Base-by-base conservation (phyloP, 2,113 vertebrate genomes). In the Aix galericulata region DNA sequence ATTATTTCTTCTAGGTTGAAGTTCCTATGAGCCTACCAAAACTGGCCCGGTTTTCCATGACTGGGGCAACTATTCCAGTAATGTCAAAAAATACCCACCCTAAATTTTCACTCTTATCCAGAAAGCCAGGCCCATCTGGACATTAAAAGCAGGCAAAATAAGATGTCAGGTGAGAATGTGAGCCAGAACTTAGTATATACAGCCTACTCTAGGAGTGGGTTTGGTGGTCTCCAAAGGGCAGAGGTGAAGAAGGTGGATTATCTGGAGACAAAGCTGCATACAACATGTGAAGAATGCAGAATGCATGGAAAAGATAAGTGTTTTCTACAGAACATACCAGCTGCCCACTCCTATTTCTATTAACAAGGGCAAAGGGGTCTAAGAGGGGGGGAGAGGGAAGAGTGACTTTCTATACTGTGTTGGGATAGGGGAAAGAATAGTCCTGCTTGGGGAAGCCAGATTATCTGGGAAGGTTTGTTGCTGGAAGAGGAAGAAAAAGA, bases 261-360 rank as follows among this genome's bases (percentile, higher is more conserved):
- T 77, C 21, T 58, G 20, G 11, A 88, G n/a, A 27, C 18, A 81
- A 82, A 62, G 31, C 9, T 17, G 16, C 13, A 22, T 40, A 31
- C 9, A 53, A 5, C 27, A 32, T 4, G 5, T 13, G 34, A 77
- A 68, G 17, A 74, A 17, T 0, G 0, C 6, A 68, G 17, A 74
- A 17, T 0, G 0, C 6, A 5, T 29, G 38, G 52, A 75, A 90
- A 87, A 87, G 15, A 13, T 13, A 75, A 71, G 48, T 46, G 32
- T 59, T 59, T 82, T 82, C 50, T 55, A 10, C 38, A 42, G 68
- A 34, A 50, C 5, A 1, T 27, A 36, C 5, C n/a, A 29, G 18
- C 17, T 72, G 22, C 29, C 42, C 36, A 25, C 40, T 68, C 13
- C 32, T 75, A 17, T 52, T 55, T 52, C 15, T 62, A 15, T 52